Evolutionary conservation across 2,888 invertebrate species (phyloP).

Genomic region (Aquatica leii): DNA sequence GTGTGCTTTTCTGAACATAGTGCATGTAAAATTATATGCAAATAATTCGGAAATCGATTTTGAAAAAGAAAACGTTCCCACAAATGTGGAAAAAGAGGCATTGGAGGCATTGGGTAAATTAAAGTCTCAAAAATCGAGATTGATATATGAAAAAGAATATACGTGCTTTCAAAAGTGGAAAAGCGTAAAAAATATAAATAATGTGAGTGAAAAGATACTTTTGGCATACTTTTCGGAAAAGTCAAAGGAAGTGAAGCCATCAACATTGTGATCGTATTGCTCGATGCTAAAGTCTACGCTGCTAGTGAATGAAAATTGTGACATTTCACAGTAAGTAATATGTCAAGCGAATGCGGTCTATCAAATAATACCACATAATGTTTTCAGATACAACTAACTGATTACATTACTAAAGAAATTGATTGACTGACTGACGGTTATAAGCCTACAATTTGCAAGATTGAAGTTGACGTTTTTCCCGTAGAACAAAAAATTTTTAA

Average conservation of each 20-base stretch:
- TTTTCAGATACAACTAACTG: too few species aligned
- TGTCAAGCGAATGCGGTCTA: not conserved
- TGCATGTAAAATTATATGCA: too few species aligned
- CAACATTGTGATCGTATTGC: conserved; percentile 24
- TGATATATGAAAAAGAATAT: conserved; percentile 13
- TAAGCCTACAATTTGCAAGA: too few species aligned
- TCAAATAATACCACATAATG: conserved; percentile 3
- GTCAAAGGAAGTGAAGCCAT: conserved; percentile 17
- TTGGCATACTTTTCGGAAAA: conserved; percentile 15
- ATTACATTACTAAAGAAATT: too few species aligned
- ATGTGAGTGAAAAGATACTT: conserved; percentile 22
- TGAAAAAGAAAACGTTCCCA: too few species aligned
- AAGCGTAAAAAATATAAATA: not conserved
- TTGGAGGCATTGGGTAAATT: not conserved
- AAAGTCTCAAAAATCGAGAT: not conserved
- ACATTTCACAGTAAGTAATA: conserved; percentile 25
- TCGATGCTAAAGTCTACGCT: conserved; percentile 19
- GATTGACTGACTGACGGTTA: too few species aligned
- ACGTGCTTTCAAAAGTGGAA: conserved; percentile 10
- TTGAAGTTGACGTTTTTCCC: too few species aligned
- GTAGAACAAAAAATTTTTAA: too few species aligned
- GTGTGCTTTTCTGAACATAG: too few species aligned
- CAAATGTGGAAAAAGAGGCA: conserved; percentile 3
- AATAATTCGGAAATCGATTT: too few species aligned
- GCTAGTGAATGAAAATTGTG: conserved; percentile 22